Evolutionary conservation across 2,888 invertebrate genomes (phyloP).

Genomic region (Dryobota labecula): DNA sequence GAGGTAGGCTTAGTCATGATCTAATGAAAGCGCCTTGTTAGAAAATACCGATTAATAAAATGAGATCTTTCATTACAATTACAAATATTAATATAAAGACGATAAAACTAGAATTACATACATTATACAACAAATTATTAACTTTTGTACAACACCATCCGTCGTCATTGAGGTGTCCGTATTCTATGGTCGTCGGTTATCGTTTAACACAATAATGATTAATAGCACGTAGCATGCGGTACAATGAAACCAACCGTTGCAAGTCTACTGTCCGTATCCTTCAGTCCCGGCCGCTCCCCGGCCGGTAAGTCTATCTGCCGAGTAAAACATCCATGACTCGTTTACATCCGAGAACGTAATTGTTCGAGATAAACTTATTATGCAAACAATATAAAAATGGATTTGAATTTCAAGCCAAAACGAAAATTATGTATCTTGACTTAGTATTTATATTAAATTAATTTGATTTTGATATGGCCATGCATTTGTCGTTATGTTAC

Average conservation of each 20-base stretch:
- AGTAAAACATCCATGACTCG: conserved; percentile 61
- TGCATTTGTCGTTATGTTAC: conserved; percentile 82
- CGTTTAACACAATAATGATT: conserved; percentile 77
- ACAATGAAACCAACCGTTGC: conserved; percentile 84
- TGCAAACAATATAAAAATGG: conserved; percentile 75
- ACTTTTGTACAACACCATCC: conserved; percentile 85
- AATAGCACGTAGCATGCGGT: conserved; percentile 84
- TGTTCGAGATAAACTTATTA: conserved; percentile 73
- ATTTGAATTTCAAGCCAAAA: conserved; percentile 73
- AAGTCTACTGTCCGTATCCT: conserved; percentile 68
- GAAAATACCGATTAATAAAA: conserved; percentile 91
- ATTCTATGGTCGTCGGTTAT: conserved; percentile 78
- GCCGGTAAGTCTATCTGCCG: conserved; percentile 19
- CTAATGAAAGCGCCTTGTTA: conserved; percentile 91
- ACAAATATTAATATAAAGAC: conserved; percentile 90
- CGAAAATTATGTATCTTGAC: conserved; percentile 73
- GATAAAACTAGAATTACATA: conserved; percentile 90
- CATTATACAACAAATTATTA: conserved; percentile 90
- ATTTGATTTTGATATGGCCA: conserved; percentile 89
- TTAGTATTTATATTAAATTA: conserved; percentile 84
- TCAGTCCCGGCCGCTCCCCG: background rate
- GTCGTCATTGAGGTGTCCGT: conserved; percentile 78
- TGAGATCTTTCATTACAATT: conserved; percentile 91
- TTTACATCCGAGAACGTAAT: conserved; percentile 71
- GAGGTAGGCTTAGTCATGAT: conserved; percentile 91